Base-by-base conservation (phyloP, 2,888 invertebrate genomes). In the Dorcus hopei region DNA sequence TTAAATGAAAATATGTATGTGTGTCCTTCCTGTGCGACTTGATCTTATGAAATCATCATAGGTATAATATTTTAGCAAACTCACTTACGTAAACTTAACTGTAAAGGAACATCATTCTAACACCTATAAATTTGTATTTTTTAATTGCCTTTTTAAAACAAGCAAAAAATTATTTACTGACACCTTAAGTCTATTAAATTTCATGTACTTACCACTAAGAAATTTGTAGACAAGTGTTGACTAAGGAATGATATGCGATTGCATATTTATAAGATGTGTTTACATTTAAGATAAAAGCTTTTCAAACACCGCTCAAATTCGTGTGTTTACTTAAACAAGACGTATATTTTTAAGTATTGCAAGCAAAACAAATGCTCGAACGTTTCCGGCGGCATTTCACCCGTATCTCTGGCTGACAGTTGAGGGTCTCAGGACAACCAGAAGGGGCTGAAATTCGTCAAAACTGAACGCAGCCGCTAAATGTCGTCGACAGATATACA, bases 401-500 rank as follows among this genome's bases (percentile, higher is more conserved):
- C 57, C 57, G 52, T 41, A 19, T 57, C 57, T 45, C 45, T 9
- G 14, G 19, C 9, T 45, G 45, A n/a, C 45, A 45, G 45, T 45
- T 45, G 9, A 11, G n/a, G 9, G 16, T 45, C 45, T 9, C 9
- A 7, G 9, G 19, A 45, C n/a, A 9, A 3, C 23, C 14, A 11
- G 42, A 45, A 19, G 45, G 45, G 45, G 23, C 45, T 45, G 26
- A 55, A 65, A 66, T 62, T 67, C 61, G 63, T 65, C 65, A 65
- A 51, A 52, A 45, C 45, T 9, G 45, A 45, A 42, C 60, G 55
- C 66, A 65, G 59, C 62, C 64, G 67, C 63, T 65, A 63, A 59
- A 64, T 61, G 65, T 65, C 63, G 63, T 60, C 58, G 61, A 65
- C 64, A 66, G 65, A 66, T 62, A 64, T 63, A 23, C 45, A 9